Evolutionary conservation across 1,140 invertebrate species (phyloP), one percentile per base, ranked within the genome.

Genomic region (Neodiprion pinetum): DNA sequence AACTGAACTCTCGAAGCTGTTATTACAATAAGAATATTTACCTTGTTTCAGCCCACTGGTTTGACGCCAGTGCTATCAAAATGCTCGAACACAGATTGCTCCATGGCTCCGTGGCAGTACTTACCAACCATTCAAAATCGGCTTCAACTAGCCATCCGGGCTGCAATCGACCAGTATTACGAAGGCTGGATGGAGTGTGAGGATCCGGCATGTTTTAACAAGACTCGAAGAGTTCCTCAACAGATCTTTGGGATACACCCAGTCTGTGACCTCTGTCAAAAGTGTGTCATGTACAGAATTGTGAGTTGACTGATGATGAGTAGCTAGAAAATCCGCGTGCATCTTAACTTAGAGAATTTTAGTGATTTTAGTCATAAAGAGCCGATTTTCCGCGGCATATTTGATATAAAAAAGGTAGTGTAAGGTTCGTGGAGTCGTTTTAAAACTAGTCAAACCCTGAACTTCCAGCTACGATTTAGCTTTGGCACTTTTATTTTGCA

Each of bases 101-200:
- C 80, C 9, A 81, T 89, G 7, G 82, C 88, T 70, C 94, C 94
- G 0, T 84, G 92, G 73, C 91, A 92, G 73, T 93, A 93, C 81
- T 79, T 92, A 61, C 85, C 90, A 10, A 89, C 90, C 67, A 91
- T 97, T 75, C 90, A 93, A 76, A 97, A 97, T 86, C 90, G 92
- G 78, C 80, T 97, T 48, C 90, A 91, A 40, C 78, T 92, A 9
- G 88, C 90, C 73, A 92, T 97, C 7, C 90, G 93, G 53, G 82
- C 86, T 70, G 92, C 92, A 79, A 92, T 96, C 66, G 84, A 85
- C 7, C 91, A 92, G 74, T 98, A 97, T 88, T 97, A 97, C 82
- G 85, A 90, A 79, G 92, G 93, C 70, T 93, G 93, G 91, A 82
- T 98, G 80, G 92, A 94, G 14, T 99, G 97, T 86, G 96, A 98